Percentiles rank a stretch among this genome's conserved stretches.
Conservation (phyloP, 2,888 invertebrate species). For the Cephus runcator region DNA sequence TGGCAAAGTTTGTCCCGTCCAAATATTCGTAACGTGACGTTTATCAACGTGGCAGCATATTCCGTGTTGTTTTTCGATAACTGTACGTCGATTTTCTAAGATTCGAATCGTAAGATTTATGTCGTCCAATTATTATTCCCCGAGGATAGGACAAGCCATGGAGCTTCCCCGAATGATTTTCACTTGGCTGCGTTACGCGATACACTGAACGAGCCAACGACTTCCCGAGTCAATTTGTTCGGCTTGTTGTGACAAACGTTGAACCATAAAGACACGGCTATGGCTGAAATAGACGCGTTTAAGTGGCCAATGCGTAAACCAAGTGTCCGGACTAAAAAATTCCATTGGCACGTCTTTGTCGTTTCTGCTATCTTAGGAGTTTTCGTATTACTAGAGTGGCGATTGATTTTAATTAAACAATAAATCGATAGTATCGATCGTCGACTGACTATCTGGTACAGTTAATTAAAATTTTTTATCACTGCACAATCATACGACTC, state of each 20-base stretch:
- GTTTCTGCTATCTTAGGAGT: too few species aligned
- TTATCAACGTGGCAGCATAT: not conserved
- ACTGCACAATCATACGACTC: too few species aligned
- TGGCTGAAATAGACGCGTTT: not conserved
- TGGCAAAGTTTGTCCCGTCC: not conserved
- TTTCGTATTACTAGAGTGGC: too few species aligned
- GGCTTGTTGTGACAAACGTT: slow-evolving; percentile 1
- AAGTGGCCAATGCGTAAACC: not conserved
- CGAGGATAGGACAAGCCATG: not conserved
- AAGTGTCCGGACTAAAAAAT: too few species aligned
- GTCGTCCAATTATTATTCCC: not conserved
- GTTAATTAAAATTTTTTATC: too few species aligned
- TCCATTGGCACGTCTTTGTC: too few species aligned
- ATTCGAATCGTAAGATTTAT: not conserved
- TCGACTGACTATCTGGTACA: too few species aligned
- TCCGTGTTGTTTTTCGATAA: not conserved
- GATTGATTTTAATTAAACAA: too few species aligned
- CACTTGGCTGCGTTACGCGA: too few species aligned
- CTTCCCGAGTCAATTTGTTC: not conserved
- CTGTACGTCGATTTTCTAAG: not conserved
- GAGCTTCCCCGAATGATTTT: too few species aligned
- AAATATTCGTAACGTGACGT: not conserved
- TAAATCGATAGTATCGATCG: too few species aligned
- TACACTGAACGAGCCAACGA: not conserved
- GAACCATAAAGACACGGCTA: not conserved